A percentile compares a stretch with the other conserved stretches of the same genome.
These are phyloP conservation scores for Prosopocoilus inquinatus DNA, from an alignment of 2,888 invertebrate genomes.

Conservation along the genomic window DNA sequence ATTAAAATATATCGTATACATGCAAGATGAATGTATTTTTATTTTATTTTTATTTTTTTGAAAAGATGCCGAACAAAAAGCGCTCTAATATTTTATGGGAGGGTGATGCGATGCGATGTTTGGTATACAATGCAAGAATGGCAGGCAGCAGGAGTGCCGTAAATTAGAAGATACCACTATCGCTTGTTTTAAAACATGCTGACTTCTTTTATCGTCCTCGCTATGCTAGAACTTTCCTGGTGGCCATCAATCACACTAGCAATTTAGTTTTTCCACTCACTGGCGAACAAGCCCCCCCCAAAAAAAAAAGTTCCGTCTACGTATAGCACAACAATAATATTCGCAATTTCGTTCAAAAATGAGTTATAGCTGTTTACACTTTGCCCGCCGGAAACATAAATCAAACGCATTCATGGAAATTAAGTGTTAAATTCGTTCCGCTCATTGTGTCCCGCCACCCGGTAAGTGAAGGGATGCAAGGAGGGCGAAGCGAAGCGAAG, in stretches of 20 bases:
- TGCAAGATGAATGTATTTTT: too few species aligned
- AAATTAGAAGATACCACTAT: slow-evolving; percentile 13
- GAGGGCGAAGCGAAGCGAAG: not conserved
- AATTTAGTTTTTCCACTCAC: slow-evolving; percentile 18
- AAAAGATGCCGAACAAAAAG: too few species aligned
- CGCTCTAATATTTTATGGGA: too few species aligned
- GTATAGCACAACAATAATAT: slow-evolving; percentile 24
- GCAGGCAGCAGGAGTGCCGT: not conserved
- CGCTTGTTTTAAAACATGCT: slow-evolving; percentile 14
- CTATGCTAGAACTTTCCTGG: slow-evolving; percentile 16
- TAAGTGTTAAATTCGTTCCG: slow-evolving; percentile 4
- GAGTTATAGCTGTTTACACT: slow-evolving; percentile 35
- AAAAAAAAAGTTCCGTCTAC: slow-evolving; percentile 19
- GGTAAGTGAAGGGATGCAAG: not conserved
- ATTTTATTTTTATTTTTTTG: too few species aligned
- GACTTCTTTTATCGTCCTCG: slow-evolving; percentile 11
- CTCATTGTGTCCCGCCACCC: too few species aligned
- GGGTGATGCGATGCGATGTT: too few species aligned
- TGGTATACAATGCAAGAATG: too few species aligned
- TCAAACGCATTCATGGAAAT: slow-evolving; percentile 22
- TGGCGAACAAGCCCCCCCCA: slow-evolving; percentile 14
- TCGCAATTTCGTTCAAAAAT: slow-evolving; percentile 29
- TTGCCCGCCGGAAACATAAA: slow-evolving; percentile 33
- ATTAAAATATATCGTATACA: too few species aligned
- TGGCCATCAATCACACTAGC: slow-evolving; percentile 19